phyloP scores from a whole-genome alignment of 2,888 invertebrate genomes.

The Chorisops tibialis region DNA sequence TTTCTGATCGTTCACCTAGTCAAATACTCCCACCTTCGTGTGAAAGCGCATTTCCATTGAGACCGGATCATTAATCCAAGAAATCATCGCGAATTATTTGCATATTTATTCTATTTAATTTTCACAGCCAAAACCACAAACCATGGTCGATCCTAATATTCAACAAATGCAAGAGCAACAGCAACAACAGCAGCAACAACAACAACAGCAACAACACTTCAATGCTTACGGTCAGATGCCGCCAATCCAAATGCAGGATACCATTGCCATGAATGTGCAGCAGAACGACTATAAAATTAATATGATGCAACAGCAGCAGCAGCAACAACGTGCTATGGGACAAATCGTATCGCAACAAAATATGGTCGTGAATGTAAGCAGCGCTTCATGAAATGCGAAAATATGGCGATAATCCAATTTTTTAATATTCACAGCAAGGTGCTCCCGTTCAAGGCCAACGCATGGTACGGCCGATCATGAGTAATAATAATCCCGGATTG shows the following conservation, averaged over 20 bases:
- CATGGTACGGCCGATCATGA: conserved; percentile 70
- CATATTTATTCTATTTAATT: neutral
- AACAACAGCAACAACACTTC: conserved; percentile 66
- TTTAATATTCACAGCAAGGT: conserved; percentile 18
- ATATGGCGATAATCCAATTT: neutral
- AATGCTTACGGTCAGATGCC: conserved; percentile 57
- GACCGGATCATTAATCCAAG: no score
- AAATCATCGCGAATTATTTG: no score
- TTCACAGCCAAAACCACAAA: conserved; percentile 35
- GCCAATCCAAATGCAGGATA: conserved; percentile 50
- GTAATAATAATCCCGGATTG: conserved; percentile 78
- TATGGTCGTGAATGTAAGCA: conserved; percentile 37
- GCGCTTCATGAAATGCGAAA: neutral
- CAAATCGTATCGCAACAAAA: conserved; percentile 37
- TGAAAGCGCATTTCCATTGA: no score
- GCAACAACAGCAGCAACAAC: conserved; percentile 38
- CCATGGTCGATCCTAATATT: conserved; percentile 34
- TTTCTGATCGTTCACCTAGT: no score
- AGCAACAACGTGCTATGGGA: conserved; percentile 37
- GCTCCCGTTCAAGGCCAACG: conserved; percentile 55
- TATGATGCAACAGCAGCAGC: conserved; percentile 39
- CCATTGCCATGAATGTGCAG: conserved; percentile 40
- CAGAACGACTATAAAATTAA: conserved; percentile 33
- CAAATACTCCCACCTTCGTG: no score
- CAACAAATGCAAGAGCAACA: conserved; percentile 59